Base-by-base conservation (phyloP, 2,113 vertebrate species). In the Callocephalon fimbriatum region DNA sequence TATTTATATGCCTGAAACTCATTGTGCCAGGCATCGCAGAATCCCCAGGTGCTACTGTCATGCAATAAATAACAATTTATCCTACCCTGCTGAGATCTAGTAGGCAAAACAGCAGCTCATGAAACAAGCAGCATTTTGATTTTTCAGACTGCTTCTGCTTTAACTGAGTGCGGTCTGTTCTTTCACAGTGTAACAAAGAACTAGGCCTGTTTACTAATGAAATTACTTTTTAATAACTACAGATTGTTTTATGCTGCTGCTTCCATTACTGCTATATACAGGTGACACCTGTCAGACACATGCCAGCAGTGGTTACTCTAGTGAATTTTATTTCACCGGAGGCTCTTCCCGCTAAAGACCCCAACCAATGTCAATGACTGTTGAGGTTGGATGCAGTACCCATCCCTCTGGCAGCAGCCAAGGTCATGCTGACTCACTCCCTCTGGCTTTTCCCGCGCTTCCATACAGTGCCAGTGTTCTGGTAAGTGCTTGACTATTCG, bases 391-490 rank as follows among this genome's bases (percentile, higher is more conserved):
- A 81, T 54, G 82, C 51, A 19, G 59, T 45, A 53, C 37, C 59
- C 78, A 87, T 31, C 50, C 42, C 77, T 76, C 62, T 27, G 74
- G 68, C 88, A 91, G 80, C 88, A 91, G 65, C 86, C 86, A 96
- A 94, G 86, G 88, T 92, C 80, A n/a, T 77, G 95, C 95, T 97
- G 96, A 96, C 86, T 97, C 96, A 97, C 86, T 96, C 37, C 63
- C 83, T 94, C 80, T 88, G 84, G 86, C 90, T 94, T 85, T 87
- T 80, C 80, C 93, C 38, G 15, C 3, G 15, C 78, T 67, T 78
- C 76, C 70, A 76, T 14, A 68, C 68, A 62, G 53, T 31, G 94
- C 83, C 75, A 87, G 74, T 25, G 66, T 77, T 75, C 72, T 44
- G 15, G 7, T 27, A 90, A 94, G 88, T 74, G 84, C 61, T 29